phyloP scores from a whole-genome alignment of 2,797 vertebrate genomes.

The Sternotherus odoratus region DNA sequence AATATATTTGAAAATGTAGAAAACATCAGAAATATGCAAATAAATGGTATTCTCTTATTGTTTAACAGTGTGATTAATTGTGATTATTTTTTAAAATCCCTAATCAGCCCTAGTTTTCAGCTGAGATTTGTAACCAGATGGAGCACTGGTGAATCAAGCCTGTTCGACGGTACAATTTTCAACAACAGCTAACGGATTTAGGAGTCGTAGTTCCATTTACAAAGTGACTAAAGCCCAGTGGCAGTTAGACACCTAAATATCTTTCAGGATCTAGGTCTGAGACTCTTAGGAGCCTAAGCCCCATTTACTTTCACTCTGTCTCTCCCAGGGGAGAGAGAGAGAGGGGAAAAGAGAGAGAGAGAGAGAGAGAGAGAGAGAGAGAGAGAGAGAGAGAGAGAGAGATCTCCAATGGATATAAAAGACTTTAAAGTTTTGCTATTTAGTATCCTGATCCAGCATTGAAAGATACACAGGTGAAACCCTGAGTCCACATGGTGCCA shows the following conservation, averaged over 20 bases:
- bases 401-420: background rate
- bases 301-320: background rate
- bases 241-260: background rate
- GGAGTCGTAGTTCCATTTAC: constrained; percentile 8
- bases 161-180: constrained; percentile 30
- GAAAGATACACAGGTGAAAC: background rate
- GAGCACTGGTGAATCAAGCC: constrained; percentile 49
- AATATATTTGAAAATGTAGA: no score
- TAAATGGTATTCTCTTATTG: no score
- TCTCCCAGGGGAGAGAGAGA: background rate
- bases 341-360: background rate
- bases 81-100: no score
- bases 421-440: background rate
- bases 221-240: constrained; percentile 6
- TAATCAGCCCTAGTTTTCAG: constrained; percentile 16
- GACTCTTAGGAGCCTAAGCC: background rate
- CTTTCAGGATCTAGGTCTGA: background rate
- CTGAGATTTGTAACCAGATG: constrained; percentile 52
- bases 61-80: no score
- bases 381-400: background rate
- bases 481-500: background rate
- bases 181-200: constrained; percentile 35
- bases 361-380: background rate
- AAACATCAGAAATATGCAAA: no score
- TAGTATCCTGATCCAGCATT: background rate